Percentiles rank a stretch among this genome's conserved stretches.
Conservation (phyloP, 30 jellyfish, hydroid and myxozoan genomes). For the Aurelia coerulea region DNA sequence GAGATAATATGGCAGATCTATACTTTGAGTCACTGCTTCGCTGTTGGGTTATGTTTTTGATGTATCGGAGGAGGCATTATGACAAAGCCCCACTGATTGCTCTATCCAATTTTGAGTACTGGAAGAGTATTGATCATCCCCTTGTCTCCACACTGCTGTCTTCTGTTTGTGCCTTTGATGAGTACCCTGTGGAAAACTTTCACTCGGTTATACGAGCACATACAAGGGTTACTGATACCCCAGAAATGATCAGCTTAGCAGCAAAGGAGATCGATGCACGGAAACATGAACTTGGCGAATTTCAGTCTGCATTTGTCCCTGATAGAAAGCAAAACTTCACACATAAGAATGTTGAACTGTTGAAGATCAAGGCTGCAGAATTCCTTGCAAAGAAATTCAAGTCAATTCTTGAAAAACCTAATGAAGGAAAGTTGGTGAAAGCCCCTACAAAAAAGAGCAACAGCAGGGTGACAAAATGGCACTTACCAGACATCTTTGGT, state of each 20-base stretch:
- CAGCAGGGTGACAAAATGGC: slow-evolving; percentile 15
- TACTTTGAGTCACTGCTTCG: slow-evolving; percentile 3
- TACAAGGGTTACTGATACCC: neutral
- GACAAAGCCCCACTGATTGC: slow-evolving; percentile 41
- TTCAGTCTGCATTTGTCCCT: slow-evolving; percentile 8
- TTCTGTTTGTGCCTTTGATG: neutral
- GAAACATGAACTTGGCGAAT: neutral
- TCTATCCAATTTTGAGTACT: slow-evolving; percentile 8
- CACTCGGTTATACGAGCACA: slow-evolving; percentile 16
- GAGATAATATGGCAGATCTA: slow-evolving; percentile 3
- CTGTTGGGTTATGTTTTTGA: slow-evolving; percentile 12
- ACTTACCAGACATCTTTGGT: slow-evolving; percentile 19
- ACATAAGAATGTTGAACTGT: neutral
- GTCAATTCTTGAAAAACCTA: slow-evolving; percentile 4
- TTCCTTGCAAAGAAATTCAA: neutral
- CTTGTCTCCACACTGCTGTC: neutral
- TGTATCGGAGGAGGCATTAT: slow-evolving; percentile 8
- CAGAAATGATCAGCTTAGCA: slow-evolving; percentile 2
- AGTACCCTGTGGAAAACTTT: neutral
- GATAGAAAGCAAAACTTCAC: neutral
- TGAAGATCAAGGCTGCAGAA: neutral
- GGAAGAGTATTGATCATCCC: slow-evolving; percentile 26
- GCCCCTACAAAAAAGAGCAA: neutral
- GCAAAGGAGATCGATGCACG: slow-evolving; percentile 5
- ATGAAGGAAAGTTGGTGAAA: neutral